These are phyloP conservation scores for Botia almorhae DNA, from an alignment of 2,797 vertebrate genomes.

Conservation along the genomic window DNA sequence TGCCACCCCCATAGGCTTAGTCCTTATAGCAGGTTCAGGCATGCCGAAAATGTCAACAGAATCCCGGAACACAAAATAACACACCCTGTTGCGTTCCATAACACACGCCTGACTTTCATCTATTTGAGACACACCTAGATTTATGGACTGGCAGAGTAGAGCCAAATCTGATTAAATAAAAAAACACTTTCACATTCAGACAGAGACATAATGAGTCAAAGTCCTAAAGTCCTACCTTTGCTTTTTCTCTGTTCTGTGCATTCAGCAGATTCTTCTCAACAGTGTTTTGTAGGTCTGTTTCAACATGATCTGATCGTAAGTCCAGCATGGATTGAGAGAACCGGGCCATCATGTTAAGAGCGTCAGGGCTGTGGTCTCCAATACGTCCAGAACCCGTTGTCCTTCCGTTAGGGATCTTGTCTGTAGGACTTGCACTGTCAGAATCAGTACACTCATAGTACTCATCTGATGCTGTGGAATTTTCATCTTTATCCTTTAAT, in stretches of 20 bases:
- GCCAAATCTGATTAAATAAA: conserved; percentile 31
- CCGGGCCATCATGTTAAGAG: conserved; percentile 82
- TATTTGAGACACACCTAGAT: conserved; percentile 48
- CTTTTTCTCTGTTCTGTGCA: conserved; percentile 67
- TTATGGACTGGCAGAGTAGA: conserved; percentile 9
- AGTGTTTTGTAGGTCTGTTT: conserved; percentile 74
- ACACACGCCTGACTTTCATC: conserved; percentile 36
- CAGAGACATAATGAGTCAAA: background rate
- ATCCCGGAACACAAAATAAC: conserved; percentile 4
- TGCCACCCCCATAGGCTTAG: conserved; percentile 4
- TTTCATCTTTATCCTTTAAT: conserved; percentile 75
- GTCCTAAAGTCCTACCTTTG: conserved; percentile 67
- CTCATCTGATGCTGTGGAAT: conserved; percentile 87
- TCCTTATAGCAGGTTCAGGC: conserved; percentile 26
- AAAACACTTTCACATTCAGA: conserved; percentile 35
- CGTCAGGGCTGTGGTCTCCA: conserved; percentile 68
- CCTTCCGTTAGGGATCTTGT: conserved; percentile 68
- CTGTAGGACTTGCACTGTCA: conserved; percentile 37
- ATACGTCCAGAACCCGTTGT: conserved; percentile 64
- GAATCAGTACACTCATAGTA: conserved; percentile 81
- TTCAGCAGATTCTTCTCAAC: conserved; percentile 64
- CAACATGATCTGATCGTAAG: conserved; percentile 65
- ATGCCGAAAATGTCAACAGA: conserved; percentile 29
- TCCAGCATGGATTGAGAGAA: conserved; percentile 84
- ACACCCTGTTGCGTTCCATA: conserved; percentile 35